Evolutionary conservation across 2,888 invertebrate species (phyloP), one percentile per base, ranked within the genome.

Genomic region (Polyommatus icarus): DNA sequence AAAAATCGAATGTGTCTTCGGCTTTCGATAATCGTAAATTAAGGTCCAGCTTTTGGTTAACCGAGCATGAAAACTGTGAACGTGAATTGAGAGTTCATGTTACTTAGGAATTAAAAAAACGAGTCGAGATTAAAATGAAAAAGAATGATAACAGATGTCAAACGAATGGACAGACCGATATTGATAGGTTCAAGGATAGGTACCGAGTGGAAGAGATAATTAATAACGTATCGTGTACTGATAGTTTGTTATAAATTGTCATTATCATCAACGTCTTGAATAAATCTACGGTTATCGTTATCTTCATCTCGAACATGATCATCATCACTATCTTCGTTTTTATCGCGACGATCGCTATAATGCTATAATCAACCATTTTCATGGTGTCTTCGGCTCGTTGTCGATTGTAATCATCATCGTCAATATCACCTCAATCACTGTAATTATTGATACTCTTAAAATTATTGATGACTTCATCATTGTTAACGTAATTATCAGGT

Each of bases 61-160:
- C 91, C 85, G 91, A 90, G 91, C 91, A 91, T 92, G 89, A 91
- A 93, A 93, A 91, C 91, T 90, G 90, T 88, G 87, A 87, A 87
- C 87, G 84, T 87, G 88, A 87, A 90, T 91, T 91, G 90, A 89
- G 89, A 90, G 92, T 91, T 92, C 92, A 90, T 90, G 90, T 92
- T 92, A 90, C 91, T 89, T 83, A 85, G 82, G 88, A 90, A 89
- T 87, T 83, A 84, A 87, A 90, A 90, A 88, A 90, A 83, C 85
- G 85, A 85, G 84, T 86, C 82, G 85, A 71, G 50, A 71, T 54
- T 78, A 79, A 79, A 89, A 84, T 83, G 85, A 84, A 87, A 87
- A 79, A 80, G 85, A 84, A 83, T 81, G 83, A 87, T 84, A 83
- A 83, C 82, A 84, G 83, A 83, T 85, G 87, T 86, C 87, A 87